Percentiles rank a stretch among this genome's conserved stretches.
Conservation (phyloP, 1,140 invertebrate genomes). For the Pseudomyrmex pallidus region DNA sequence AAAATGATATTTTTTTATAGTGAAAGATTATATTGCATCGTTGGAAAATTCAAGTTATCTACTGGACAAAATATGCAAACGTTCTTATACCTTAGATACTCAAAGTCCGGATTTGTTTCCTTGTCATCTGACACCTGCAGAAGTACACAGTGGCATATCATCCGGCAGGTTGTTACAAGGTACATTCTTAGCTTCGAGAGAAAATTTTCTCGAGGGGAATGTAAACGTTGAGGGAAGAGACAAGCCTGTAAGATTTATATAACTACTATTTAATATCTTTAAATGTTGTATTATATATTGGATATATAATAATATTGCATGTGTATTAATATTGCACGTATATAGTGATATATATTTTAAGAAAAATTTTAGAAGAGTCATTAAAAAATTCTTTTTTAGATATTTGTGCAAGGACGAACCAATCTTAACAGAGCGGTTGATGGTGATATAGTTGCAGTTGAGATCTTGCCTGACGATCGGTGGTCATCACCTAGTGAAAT, state of each 20-base stretch:
- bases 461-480: slow-evolving; percentile 95
- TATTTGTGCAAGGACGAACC: slow-evolving; percentile 95
- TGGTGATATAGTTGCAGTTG: slow-evolving; percentile 96
- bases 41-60: slow-evolving; percentile 86
- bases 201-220: slow-evolving; percentile 98
- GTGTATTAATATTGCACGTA: too few species aligned
- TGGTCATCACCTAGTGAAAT: slow-evolving; percentile 96
- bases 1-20: slow-evolving; percentile 69
- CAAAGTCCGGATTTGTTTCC: slow-evolving; percentile 91
- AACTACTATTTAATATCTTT: slow-evolving; percentile 38
- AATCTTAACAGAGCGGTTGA: slow-evolving; percentile 98
- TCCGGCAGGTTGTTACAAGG: slow-evolving; percentile 93
- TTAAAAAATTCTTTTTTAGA: slow-evolving; percentile 84
- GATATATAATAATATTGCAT: too few species aligned
- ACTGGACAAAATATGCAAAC: slow-evolving; percentile 92
- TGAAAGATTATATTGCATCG: slow-evolving; percentile 81
- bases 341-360: too few species aligned
- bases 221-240: slow-evolving; percentile 92
- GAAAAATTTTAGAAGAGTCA: too few species aligned
- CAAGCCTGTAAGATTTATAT: slow-evolving; percentile 87
- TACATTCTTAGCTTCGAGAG: slow-evolving; percentile 92
- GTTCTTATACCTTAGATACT: slow-evolving; percentile 87
- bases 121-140: slow-evolving; percentile 91
- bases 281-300: slow-evolving; percentile 26
- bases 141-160: slow-evolving; percentile 93